A percentile compares a stretch with the other conserved stretches of the same genome.
Evolutionary conservation across 2,888 invertebrate genomes (phyloP).

Genomic region (Thymelicus acteon): DNA sequence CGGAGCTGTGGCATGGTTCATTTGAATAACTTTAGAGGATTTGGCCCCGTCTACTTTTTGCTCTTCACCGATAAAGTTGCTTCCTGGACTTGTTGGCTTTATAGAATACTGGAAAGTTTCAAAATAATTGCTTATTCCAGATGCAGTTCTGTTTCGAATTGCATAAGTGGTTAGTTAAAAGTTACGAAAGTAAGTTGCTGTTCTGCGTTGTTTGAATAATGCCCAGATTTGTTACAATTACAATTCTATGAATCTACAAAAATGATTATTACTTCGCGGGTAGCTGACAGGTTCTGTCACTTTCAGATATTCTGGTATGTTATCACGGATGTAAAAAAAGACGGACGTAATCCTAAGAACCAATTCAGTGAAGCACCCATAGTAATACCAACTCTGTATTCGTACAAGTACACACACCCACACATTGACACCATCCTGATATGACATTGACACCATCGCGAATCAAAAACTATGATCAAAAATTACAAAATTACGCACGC

Average conservation of each 20-base stretch:
- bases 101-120: constrained; percentile 34
- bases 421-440: no score
- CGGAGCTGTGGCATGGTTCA: constrained; percentile 69
- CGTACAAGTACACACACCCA: no score
- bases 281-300: not conserved
- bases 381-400: no score
- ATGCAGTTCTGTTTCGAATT: constrained; percentile 31
- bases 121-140: constrained; percentile 34
- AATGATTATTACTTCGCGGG: not conserved
- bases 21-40: constrained; percentile 78
- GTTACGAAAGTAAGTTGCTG: constrained; percentile 19
- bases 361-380: no score
- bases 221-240: not conserved
- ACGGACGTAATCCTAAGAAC: no score
- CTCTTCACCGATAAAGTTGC: constrained; percentile 38
- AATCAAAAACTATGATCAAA: no score
- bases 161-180: constrained; percentile 32
- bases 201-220: constrained; percentile 13
- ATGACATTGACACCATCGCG: no score
- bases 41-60: constrained; percentile 50
- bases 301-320: not conserved
- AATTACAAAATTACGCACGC: no score
- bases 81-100: constrained; percentile 31
- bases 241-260: not conserved
- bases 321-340: no score